Percentiles rank a stretch among this genome's conserved stretches.
Conservation (phyloP, 2,888 invertebrate genomes). For the Morpho achilles region DNA sequence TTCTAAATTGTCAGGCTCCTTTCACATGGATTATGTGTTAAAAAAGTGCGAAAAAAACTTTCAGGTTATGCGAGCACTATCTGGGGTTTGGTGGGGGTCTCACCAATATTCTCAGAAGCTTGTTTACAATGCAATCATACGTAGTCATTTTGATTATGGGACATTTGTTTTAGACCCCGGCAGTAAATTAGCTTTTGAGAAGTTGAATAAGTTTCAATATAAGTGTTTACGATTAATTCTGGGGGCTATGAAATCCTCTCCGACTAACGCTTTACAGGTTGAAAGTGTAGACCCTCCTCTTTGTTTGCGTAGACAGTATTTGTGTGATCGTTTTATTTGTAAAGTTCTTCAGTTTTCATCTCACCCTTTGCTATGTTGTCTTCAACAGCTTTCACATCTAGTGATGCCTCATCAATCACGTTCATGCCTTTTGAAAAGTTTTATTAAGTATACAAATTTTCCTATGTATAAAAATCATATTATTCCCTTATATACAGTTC, state of each 20-base stretch:
- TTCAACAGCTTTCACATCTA: background rate
- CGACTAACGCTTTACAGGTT: conserved; percentile 5
- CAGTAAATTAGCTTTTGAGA: conserved; percentile 1
- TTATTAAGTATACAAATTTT: background rate
- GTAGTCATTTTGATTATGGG: conserved; percentile 1
- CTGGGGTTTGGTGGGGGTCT: conserved; percentile 1
- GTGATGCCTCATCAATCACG: background rate
- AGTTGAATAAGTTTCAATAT: conserved; percentile 2
- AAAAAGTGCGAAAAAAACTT: conserved; percentile 1
- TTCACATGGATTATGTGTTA: background rate
- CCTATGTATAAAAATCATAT: background rate
- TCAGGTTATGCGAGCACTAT: background rate
- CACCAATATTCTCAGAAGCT: background rate
- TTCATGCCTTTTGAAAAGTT: background rate
- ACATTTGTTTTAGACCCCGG: background rate
- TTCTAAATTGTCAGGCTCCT: background rate
- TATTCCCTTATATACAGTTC: background rate
- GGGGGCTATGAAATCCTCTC: background rate
- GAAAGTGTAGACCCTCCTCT: conserved; percentile 1
- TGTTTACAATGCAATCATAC: conserved; percentile 2
- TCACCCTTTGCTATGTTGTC: background rate
- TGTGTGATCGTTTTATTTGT: conserved; percentile 1
- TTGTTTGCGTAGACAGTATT: background rate
- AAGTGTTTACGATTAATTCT: background rate
- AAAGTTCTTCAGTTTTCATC: background rate